Conservation (phyloP, 2,888 invertebrate genomes). For the Polyommatus icarus region DNA sequence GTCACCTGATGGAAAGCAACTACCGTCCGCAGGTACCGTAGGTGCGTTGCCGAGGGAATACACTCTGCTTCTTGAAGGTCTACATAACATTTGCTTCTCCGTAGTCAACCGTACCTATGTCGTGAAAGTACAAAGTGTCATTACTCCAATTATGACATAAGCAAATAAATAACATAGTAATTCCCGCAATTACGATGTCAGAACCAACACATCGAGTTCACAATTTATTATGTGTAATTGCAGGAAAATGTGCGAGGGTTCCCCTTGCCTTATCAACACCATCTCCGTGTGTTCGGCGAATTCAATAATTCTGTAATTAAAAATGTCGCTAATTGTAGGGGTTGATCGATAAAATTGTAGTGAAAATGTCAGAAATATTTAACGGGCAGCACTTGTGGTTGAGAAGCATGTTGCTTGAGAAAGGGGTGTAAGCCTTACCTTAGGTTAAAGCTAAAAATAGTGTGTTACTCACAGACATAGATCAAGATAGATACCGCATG, state of each 20-base stretch:
- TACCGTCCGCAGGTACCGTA: too few species aligned
- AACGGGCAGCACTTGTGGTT: not conserved
- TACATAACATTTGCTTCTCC: not conserved
- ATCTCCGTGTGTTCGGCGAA: not conserved
- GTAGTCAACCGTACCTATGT: not conserved
- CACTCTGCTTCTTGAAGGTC: too few species aligned
- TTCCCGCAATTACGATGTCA: conserved; percentile 16
- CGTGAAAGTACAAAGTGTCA: conserved; percentile 3
- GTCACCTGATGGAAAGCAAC: too few species aligned
- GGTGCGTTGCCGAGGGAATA: too few species aligned
- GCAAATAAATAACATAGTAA: conserved; percentile 6
- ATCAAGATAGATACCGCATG: too few species aligned
- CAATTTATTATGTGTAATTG: conserved; percentile 26
- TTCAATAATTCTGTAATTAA: not conserved
- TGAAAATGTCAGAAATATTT: conserved; percentile 7
- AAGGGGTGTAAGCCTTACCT: too few species aligned
- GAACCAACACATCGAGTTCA: conserved; percentile 11
- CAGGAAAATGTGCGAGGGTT: conserved; percentile 20
- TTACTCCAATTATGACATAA: not conserved
- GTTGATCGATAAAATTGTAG: not conserved
- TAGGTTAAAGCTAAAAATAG: too few species aligned
- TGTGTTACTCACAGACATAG: too few species aligned
- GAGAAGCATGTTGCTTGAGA: too few species aligned
- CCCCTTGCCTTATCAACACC: not conserved
- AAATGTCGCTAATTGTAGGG: not conserved